Percentiles rank a stretch among this genome's conserved stretches.
Conservation (phyloP, 2,888 invertebrate genomes). For the Terebella lapidaria region DNA sequence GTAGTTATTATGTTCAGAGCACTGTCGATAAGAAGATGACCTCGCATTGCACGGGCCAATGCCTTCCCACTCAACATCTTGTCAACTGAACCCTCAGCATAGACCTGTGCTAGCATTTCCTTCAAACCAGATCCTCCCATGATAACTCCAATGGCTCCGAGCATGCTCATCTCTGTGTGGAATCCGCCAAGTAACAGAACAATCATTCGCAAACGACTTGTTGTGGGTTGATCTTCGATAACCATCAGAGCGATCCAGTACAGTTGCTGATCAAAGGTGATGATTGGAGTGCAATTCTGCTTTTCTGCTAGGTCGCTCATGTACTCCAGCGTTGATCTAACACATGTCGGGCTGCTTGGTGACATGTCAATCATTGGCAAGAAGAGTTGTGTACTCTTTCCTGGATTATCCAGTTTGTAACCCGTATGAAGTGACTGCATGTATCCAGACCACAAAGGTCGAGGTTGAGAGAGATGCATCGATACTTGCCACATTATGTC, state of each 20-base stretch:
- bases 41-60: slow-evolving; percentile 21
- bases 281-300: no score
- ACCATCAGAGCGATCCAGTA: slow-evolving; percentile 23
- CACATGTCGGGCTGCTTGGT: no score
- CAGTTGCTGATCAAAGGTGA: slow-evolving; percentile 29
- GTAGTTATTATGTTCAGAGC: slow-evolving; percentile 14
- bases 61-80: slow-evolving; percentile 26
- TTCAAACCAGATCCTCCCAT: slow-evolving; percentile 25
- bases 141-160: slow-evolving; percentile 28
- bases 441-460: no score
- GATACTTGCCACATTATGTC: no score
- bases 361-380: no score
- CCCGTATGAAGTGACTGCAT: no score
- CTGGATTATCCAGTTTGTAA: no score
- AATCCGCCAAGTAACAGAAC: slow-evolving; percentile 21
- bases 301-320: no score
- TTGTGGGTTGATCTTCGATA: slow-evolving; percentile 5
- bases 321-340: no score
- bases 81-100: slow-evolving; percentile 21
- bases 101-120: slow-evolving; percentile 22
- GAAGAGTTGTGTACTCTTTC: no score
- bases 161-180: slow-evolving; percentile 24
- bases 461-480: no score
- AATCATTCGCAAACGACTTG: slow-evolving; percentile 12
- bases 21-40: slow-evolving; percentile 23